phyloP scores from a whole-genome alignment of 2,888 invertebrate species.

The Phorcus lineatus region DNA sequence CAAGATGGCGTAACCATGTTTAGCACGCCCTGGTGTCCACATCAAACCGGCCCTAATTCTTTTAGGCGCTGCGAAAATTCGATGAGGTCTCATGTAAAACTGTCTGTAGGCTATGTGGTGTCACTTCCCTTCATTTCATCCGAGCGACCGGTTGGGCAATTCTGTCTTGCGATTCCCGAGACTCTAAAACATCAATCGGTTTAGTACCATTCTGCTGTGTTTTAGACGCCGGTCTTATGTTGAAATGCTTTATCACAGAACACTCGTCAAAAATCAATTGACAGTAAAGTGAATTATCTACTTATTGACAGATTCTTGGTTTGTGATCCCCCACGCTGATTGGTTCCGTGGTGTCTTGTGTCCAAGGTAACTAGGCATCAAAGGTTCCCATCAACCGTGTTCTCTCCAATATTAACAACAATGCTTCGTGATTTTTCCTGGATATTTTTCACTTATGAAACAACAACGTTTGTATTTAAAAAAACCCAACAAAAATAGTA shows the following conservation, averaged over 20 bases:
- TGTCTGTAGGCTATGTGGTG: background rate
- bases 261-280: background rate
- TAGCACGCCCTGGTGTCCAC: background rate
- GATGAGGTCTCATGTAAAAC: slow-evolving; percentile 6
- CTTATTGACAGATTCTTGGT: slow-evolving; percentile 4
- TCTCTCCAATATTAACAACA: no score
- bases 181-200: background rate
- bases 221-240: background rate
- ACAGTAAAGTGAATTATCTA: slow-evolving; percentile 13
- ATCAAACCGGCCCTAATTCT: background rate
- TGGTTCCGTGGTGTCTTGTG: no score
- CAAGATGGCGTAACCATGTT: slow-evolving; percentile 25
- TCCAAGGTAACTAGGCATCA: no score
- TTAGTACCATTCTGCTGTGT: slow-evolving; percentile 1
- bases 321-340: background rate
- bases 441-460: no score
- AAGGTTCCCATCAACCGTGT: no score
- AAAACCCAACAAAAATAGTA: no score
- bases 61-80: background rate
- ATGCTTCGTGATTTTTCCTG: no score
- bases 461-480: no score
- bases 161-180: background rate
- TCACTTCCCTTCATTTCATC: background rate
- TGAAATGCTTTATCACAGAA: background rate
- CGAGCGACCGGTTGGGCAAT: background rate